Base-by-base conservation (phyloP, 2,113 vertebrate genomes). In the Hiodon tergisus region DNA sequence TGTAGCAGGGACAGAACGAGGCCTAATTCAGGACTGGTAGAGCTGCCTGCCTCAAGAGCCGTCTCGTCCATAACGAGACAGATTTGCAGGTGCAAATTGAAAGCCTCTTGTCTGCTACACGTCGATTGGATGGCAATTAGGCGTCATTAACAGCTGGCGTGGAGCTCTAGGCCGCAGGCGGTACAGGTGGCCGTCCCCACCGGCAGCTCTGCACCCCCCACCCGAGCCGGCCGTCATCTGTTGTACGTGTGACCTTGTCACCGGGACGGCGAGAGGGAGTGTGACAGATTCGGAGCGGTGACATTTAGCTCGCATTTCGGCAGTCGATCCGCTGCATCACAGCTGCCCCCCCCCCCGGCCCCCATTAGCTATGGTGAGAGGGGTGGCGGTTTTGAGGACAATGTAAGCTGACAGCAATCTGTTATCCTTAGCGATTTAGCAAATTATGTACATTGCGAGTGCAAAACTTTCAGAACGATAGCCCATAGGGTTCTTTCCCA, bases 401-500 rank as follows among this genome's bases (percentile, higher is more conserved):
- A 70, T 76, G 13, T 48, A 71, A 78, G 66, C 76, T 78, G 80
- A 79, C 80, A 63, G 74, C 78, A 66, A 71, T 60, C 73, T 83
- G 80, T 77, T 77, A 79, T 79, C 63, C 58, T 81, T 78, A 78
- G 74, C 74, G 66, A 74, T 75, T 76, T 62, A 68, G 78, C 71
- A 69, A 80, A 81, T 77, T 77, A 72, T 59, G 66, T n/a, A 60
- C 65, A 74, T 63, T 46, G 67, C 67, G 53, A 58, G 60, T n/a
- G 67, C 58, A 55, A 16, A 9, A 54, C 61, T 14, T 63, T 55
- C 58, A 16, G 73, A 10, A 11, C 52, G 54, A 57, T 46, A 7
- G 46, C 54, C n/a, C 53, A 5, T 16, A 57, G 53, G 16, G 31
- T 55, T 70, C 17, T 70, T 11, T 55, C 1, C 16, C 8, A 70